Evolutionary conservation across 2,797 vertebrate species (phyloP).

Genomic region (Avahi laniger): DNA sequence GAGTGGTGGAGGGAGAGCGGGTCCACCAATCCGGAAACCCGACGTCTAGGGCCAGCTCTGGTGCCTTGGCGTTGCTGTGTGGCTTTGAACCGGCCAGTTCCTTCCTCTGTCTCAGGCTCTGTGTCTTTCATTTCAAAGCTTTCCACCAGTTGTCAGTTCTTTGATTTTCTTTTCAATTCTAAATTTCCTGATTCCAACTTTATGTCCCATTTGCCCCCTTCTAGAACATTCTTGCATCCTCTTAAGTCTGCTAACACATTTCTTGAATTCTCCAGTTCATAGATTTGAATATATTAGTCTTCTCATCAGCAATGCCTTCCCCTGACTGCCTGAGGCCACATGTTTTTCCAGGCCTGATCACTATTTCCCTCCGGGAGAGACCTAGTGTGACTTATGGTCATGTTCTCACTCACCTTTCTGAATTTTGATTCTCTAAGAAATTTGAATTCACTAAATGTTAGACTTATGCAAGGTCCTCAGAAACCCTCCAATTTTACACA

Average conservation of each 20-base stretch:
- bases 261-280: background rate
- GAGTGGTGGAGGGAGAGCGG: rapidly evolving
- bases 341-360: background rate
- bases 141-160: background rate
- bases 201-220: background rate
- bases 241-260: background rate
- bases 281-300: background rate
- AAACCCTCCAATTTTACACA: background rate
- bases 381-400: rapidly evolving
- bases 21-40: background rate
- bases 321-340: background rate
- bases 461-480: background rate
- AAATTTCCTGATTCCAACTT: background rate
- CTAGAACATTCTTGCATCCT: background rate
- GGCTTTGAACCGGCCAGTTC: background rate
- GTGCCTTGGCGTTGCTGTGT: too few species aligned
- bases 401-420: background rate
- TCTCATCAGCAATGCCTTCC: background rate
- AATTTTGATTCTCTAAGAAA: background rate
- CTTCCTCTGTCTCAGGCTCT: background rate
- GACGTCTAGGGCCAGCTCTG: rapidly evolving
- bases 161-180: background rate
- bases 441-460: background rate
- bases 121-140: background rate
- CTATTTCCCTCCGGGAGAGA: background rate